Evolutionary conservation across 2,888 invertebrate genomes (phyloP), one percentile per base, ranked within the genome.

Genomic region (Crioceris asparagi): DNA sequence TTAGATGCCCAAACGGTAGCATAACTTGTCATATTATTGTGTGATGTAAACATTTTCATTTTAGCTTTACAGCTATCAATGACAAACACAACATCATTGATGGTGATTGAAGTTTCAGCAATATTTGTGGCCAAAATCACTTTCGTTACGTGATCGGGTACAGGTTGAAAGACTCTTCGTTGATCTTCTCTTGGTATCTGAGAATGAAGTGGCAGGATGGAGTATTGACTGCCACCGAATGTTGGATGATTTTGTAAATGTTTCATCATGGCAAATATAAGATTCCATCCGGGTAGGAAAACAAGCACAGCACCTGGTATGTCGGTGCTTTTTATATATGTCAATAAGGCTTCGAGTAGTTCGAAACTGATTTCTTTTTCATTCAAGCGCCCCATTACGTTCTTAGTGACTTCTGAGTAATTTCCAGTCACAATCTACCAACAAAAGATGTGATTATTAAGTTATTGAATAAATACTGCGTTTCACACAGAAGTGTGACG

Each of bases 1-100:
- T 77, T 79, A 43, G 92, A 91, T 0, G 94, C 94, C 90, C 90
- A 91, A 1, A 87, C 93, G 0, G 96, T 96, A 0, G 94, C 94
- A 59, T 96, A 97, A 55, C 93, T 93, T 0, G 96, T 96, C 83
- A 98, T 88, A 63, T 98, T 97, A 64, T 97, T 98, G 64, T 96
- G 94, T 0, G 94, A 91, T 0, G 96, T 96, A 59, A 96, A 97
- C 58, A 96, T 71, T 60, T 97, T 96, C 79, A 96, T 90, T 62
- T 96, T 93, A 0, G 92, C 87, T 65, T 96, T 94, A 69, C 97
- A 94, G 29, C 87, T 86, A 62, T 98, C 97, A 41, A 98, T 86
- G 0, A 98, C 97, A 65, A 84, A 97, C 2, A 97, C 94, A 2
- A 98, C 92, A 59, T 98, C 98, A 64, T 98, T 87, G 49, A 98